Base-by-base conservation (phyloP, 2,113 vertebrate genomes). In the Ammodytes marinus region DNA sequence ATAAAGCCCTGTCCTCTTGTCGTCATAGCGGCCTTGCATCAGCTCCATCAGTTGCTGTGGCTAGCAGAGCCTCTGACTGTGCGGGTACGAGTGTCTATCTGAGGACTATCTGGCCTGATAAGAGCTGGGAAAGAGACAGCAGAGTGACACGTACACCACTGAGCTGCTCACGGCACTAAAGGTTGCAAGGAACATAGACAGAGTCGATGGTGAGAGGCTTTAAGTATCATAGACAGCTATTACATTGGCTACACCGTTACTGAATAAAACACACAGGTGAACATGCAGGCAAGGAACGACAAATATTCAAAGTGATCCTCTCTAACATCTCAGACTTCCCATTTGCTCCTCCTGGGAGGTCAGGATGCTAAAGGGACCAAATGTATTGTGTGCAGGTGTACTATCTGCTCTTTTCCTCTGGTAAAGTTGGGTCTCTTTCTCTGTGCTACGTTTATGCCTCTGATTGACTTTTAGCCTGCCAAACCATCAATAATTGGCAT, bases 1-100 rank as follows among this genome's bases (percentile, higher is more conserved):
- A 95, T 94, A 95, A 95, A 87, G 84, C 83, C 85, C 80, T 64
- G 84, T 89, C 84, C 83, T 90, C 80, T 76, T 82, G 83, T 87
- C 82, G 71, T 92, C 93, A 93, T 77, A 91, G 86, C 59, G 50
- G 68, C 76, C 85, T 79, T 46, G 52, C 80, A 91, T 91, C 86
- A 54, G 78, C 69, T 84, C 68, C 64, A 89, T 91, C 91, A 83
- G 83, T 52, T 84, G 90, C 84, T 87, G 86, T 86, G 84, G 86
- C 85, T 83, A 86, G 85, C 77, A 76, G 60, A 89, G 77, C 74
- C 47, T 88, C 83, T 82, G 68, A 81, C 53, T 80, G 66, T 87
- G 85, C 59, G 77, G 84, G 88, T 85, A 74, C 49, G 82, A 87
- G 85, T 83, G 70, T 88, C 87, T 88, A 80, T 89, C 84, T 74